Conservation (phyloP, 2,113 vertebrate genomes). For the Glaucomys volans region DNA sequence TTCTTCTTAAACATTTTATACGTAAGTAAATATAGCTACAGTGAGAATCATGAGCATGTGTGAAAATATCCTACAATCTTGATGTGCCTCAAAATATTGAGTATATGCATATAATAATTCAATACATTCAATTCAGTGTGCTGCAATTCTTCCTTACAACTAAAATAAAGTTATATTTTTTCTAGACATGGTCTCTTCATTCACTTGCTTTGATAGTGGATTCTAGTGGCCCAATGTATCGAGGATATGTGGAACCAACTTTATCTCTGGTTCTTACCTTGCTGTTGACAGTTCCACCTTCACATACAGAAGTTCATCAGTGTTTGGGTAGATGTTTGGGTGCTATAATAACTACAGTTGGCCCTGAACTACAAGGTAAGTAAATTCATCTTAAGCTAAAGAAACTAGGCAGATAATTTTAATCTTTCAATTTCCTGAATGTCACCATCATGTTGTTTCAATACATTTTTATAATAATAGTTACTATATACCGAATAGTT, state of each 20-base stretch:
- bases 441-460: neutral
- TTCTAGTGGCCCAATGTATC: constrained; percentile 99
- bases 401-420: neutral
- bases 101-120: neutral
- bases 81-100: neutral
- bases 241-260: constrained; percentile 98
- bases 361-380: constrained; percentile 97
- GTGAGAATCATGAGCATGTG: neutral
- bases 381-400: constrained; percentile 56
- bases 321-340: constrained; percentile 98
- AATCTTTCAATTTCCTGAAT: neutral
- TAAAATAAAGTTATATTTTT: constrained; percentile 62
- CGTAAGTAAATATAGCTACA: constrained; percentile 10
- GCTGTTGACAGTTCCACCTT: constrained; percentile 96
- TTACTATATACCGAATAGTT: neutral
- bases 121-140: neutral
- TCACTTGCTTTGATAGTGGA: constrained; percentile 99
- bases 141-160: neutral
- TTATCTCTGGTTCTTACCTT: constrained; percentile 97
- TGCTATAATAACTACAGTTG: constrained; percentile 98
- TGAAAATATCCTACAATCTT: neutral
- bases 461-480: constrained; percentile 29
- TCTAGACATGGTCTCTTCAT: constrained; percentile 98
- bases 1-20: constrained; percentile 4
- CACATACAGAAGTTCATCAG: constrained; percentile 98